Evolutionary conservation across 2,797 vertebrate species (phyloP), one percentile per base, ranked within the genome.

Genomic region (Pseudocheirus occidentalis): DNA sequence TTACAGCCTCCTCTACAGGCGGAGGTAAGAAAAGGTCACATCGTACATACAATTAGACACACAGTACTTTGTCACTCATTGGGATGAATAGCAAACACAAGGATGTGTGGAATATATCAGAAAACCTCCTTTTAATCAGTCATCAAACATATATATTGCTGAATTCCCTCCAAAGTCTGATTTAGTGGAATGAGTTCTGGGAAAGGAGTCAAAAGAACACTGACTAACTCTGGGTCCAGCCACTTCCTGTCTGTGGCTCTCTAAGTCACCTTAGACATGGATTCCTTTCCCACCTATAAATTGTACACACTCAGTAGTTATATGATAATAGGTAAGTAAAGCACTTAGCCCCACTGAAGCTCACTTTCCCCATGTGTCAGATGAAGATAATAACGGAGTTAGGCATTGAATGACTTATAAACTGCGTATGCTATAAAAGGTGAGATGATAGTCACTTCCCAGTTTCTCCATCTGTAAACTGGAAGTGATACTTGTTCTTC

Each of bases 1-100:
- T 98, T 98, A 98, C 94, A 97, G 97, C 97, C 94, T 81, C 55
- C 97, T 95, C 97, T 93, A 28, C 90, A 93, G 98, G 97, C 97
- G 98, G 96, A 98, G 97, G 93, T 95, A 97, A 97, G 93, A 5
- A 91, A 96, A 97, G 97, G 93, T 34, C 40, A 59, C 95, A 89
- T 55, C 94, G 95, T 96, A 97, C 95, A 98, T 11, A 96, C 96
- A 93, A 96, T 97, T 98, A 97, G 81, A 95, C 94, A 53, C 53
- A 90, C 0, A 50, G 95, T 93, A 94, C 92, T 98, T 97, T 96
- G 95, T 98, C 98, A 97, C 95, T 97, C 56, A 21, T 40, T 87
- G 21, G 73, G 31, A 50, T 90, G 92, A 97, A 96, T 90, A 59
- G 90, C 58, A 59, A 97, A 91, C 2, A 31, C 28, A 92, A n/a